These are phyloP conservation scores for Brachypalpus laphriformis DNA, from an alignment of 2,888 invertebrate genomes.

Conservation along the genomic window DNA sequence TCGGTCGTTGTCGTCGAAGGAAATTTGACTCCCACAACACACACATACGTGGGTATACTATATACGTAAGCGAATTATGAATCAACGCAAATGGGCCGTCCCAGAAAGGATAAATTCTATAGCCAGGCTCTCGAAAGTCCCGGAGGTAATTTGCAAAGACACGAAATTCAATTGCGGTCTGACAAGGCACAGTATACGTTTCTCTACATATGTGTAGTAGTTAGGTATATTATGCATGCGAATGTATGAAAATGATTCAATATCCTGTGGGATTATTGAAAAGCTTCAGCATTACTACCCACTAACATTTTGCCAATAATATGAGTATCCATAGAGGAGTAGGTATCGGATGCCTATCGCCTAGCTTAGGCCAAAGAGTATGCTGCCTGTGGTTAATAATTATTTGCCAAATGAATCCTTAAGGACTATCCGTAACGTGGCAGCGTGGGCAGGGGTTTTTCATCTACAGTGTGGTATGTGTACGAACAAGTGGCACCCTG, in stretches of 20 bases:
- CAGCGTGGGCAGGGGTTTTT: neutral
- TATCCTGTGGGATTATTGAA: conserved; percentile 42
- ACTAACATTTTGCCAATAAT: conserved; percentile 26
- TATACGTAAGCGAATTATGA: conserved; percentile 32
- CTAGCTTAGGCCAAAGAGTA: neutral
- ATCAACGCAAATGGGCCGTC: conserved; percentile 3
- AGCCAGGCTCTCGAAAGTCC: neutral
- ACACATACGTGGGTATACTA: neutral
- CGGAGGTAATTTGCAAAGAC: conserved; percentile 53
- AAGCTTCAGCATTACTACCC: conserved; percentile 2
- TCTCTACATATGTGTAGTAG: neutral
- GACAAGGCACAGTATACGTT: conserved; percentile 18
- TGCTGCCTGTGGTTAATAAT: conserved; percentile 11
- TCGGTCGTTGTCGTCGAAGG: conserved; percentile 11
- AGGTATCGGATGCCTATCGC: conserved; percentile 8
- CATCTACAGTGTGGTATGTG: too few relatives aligned
- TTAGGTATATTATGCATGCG: neutral
- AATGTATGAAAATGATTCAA: conserved; percentile 42
- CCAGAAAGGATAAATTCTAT: neutral
- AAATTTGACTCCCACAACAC: neutral
- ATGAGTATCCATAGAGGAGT: conserved; percentile 15
- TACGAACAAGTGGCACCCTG: neutral
- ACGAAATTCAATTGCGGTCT: conserved; percentile 66
- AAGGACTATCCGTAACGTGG: neutral
- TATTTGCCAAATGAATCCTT: conserved; percentile 44